Conservation (phyloP, 1,140 invertebrate species). For the Zaprionus ornatus region DNA sequence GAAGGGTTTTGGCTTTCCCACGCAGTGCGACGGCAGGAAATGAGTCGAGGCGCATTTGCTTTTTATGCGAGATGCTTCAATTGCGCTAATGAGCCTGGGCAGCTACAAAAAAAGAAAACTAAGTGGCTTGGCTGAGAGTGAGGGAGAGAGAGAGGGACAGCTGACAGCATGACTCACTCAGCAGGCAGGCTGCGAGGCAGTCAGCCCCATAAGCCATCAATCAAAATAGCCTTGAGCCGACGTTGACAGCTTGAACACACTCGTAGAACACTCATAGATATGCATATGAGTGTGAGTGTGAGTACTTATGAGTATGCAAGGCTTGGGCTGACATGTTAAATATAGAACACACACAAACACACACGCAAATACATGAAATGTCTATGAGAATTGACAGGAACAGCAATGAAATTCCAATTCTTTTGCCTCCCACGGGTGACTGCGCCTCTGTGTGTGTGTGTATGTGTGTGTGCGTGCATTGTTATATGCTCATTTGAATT, state of each 20-base stretch:
- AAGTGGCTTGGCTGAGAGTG: background rate
- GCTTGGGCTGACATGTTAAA: conserved; percentile 56
- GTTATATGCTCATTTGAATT: conserved; percentile 61
- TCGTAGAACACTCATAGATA: conserved; percentile 5
- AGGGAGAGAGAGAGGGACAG: background rate
- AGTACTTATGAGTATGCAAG: conserved; percentile 9
- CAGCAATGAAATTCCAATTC: conserved; percentile 29
- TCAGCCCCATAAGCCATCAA: conserved; percentile 57
- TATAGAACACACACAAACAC: conserved; percentile 57
- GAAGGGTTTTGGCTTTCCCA: conserved; percentile 57
- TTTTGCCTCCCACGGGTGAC: conserved; percentile 10
- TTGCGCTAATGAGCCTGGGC: conserved; percentile 43
- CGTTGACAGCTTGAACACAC: conserved; percentile 39
- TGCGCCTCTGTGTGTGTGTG: conserved; percentile 5
- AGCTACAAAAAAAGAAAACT: conserved; percentile 12
- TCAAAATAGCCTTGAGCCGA: conserved; percentile 74
- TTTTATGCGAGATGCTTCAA: conserved; percentile 41
- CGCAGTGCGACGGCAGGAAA: conserved; percentile 48
- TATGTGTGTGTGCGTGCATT: conserved; percentile 62
- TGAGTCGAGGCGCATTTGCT: conserved; percentile 28
- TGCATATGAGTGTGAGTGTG: conserved; percentile 5
- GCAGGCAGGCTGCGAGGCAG: conserved; percentile 18
- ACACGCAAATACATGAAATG: conserved; percentile 28
- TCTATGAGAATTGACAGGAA: conserved; percentile 47
- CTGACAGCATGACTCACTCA: conserved; percentile 51